A percentile compares a stretch with the other conserved stretches of the same genome.
Conservation (phyloP, 2,888 invertebrate species). For the Empis stercorea region DNA sequence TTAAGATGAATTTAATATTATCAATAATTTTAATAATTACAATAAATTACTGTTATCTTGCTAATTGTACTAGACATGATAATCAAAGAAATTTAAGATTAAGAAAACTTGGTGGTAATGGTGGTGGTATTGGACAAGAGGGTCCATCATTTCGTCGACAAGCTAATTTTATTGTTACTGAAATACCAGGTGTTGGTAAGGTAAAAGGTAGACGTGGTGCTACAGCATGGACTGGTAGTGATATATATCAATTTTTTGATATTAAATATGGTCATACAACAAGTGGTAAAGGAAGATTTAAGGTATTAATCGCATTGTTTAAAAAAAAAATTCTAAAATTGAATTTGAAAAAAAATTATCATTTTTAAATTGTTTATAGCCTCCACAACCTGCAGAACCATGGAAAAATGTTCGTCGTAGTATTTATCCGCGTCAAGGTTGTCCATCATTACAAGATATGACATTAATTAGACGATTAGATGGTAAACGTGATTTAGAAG, state of each 20-base stretch:
- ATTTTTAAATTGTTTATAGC: too few species aligned
- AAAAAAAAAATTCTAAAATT: background rate
- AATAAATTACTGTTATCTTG: background rate
- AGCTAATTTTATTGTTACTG: background rate
- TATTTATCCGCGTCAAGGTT: slow-evolving; percentile 21
- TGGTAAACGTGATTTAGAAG: slow-evolving; percentile 24
- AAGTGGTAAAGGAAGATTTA: slow-evolving; percentile 22
- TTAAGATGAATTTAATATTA: background rate
- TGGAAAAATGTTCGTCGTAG: slow-evolving; percentile 26
- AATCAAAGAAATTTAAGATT: background rate
- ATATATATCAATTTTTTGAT: slow-evolving; percentile 28
- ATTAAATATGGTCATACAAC: slow-evolving; percentile 29
- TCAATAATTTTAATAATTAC: background rate
- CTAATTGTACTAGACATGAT: background rate
- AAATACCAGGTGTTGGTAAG: slow-evolving; percentile 23
- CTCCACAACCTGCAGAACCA: slow-evolving; percentile 21
- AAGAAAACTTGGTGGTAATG: too few species aligned
- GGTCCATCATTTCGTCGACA: too few species aligned
- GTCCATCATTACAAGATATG: slow-evolving; percentile 27
- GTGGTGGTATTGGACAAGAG: background rate
- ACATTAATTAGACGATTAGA: slow-evolving; percentile 16
- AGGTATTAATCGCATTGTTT: slow-evolving; percentile 17
- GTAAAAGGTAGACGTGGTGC: slow-evolving; percentile 22
- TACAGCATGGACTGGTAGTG: slow-evolving; percentile 25
- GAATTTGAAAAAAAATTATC: background rate